Conservation (phyloP, 2,888 invertebrate genomes). For the Silvanus unidentatus region DNA sequence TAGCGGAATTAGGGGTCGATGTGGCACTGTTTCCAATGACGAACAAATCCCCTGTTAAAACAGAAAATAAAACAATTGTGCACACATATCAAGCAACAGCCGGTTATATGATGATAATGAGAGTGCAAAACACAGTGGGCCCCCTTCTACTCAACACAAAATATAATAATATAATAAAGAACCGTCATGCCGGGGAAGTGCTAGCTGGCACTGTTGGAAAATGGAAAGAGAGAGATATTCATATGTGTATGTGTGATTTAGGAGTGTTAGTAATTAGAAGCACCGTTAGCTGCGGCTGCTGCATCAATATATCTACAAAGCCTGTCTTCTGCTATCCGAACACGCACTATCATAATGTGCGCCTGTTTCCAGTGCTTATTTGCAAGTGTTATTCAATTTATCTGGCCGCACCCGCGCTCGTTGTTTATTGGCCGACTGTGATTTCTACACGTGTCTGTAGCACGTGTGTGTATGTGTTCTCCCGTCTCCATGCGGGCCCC, state of each 20-base stretch:
- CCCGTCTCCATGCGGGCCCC: too few species aligned
- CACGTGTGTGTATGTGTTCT: constrained; percentile 32
- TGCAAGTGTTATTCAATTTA: constrained; percentile 51
- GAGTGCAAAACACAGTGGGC: constrained; percentile 11
- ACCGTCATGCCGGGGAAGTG: background rate
- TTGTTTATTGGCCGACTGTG: constrained; percentile 46
- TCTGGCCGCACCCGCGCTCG: constrained; percentile 44
- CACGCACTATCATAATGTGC: constrained; percentile 38
- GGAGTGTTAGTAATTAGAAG: constrained; percentile 41
- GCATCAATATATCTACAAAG: constrained; percentile 41
- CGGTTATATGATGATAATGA: constrained; percentile 29
- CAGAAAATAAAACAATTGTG: constrained; percentile 32
- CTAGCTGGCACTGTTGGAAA: constrained; percentile 7
- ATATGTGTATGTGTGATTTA: constrained; percentile 37
- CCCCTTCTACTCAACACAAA: too few species aligned
- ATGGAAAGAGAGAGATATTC: constrained; percentile 34
- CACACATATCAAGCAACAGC: constrained; percentile 37
- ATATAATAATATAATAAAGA: too few species aligned
- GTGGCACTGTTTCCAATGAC: too few species aligned
- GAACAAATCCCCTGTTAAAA: background rate
- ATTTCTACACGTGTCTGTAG: constrained; percentile 44
- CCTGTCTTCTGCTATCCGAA: constrained; percentile 39
- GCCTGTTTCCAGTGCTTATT: constrained; percentile 42
- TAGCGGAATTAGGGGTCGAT: too few species aligned
- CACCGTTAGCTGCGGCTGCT: constrained; percentile 42